These are phyloP conservation scores for Apistogramma diplotaenia DNA, from an alignment of 2,113 vertebrate genomes.

Conservation along the genomic window DNA sequence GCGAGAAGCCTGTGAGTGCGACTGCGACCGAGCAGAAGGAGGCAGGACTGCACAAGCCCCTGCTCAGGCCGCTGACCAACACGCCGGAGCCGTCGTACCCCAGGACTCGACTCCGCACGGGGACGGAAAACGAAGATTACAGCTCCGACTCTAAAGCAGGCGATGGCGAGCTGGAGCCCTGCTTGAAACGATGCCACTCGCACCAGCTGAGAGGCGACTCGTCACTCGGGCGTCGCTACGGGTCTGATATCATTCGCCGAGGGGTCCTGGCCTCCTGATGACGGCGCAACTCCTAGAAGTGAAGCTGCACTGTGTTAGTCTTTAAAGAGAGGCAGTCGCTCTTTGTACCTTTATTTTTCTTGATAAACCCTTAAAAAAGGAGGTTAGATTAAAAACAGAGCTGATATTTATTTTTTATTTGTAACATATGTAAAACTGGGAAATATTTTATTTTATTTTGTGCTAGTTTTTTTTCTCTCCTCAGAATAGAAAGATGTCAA, in stretches of 20 bases:
- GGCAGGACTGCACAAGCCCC: slow-evolving; percentile 39
- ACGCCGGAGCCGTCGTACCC: slow-evolving; percentile 47
- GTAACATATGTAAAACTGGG: slow-evolving; percentile 70
- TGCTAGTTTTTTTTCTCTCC: slow-evolving; percentile 35
- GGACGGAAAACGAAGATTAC: slow-evolving; percentile 82
- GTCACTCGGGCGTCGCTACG: slow-evolving; percentile 80
- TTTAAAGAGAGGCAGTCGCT: neutral
- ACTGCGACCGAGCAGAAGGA: slow-evolving; percentile 45
- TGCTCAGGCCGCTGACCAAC: slow-evolving; percentile 58
- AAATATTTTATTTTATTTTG: slow-evolving; percentile 63
- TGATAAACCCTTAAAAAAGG: slow-evolving; percentile 26
- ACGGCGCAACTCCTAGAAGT: neutral
- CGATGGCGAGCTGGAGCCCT: slow-evolving; percentile 81
- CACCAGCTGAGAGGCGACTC: slow-evolving; percentile 81
- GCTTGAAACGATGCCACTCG: slow-evolving; percentile 83
- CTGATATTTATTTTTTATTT: slow-evolving; percentile 77
- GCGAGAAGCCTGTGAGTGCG: slow-evolving; percentile 77
- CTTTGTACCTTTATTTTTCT: slow-evolving; percentile 61
- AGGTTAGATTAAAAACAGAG: slow-evolving; percentile 58
- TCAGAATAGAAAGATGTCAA: slow-evolving; percentile 60
- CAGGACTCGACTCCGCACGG: slow-evolving; percentile 76
- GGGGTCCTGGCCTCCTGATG: slow-evolving; percentile 93
- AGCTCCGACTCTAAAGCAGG: slow-evolving; percentile 76
- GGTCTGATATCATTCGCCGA: slow-evolving; percentile 86
- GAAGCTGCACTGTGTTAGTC: slow-evolving; percentile 32